These are phyloP conservation scores for Pherbina coryleti DNA, from an alignment of 2,888 invertebrate genomes.

Conservation along the genomic window DNA sequence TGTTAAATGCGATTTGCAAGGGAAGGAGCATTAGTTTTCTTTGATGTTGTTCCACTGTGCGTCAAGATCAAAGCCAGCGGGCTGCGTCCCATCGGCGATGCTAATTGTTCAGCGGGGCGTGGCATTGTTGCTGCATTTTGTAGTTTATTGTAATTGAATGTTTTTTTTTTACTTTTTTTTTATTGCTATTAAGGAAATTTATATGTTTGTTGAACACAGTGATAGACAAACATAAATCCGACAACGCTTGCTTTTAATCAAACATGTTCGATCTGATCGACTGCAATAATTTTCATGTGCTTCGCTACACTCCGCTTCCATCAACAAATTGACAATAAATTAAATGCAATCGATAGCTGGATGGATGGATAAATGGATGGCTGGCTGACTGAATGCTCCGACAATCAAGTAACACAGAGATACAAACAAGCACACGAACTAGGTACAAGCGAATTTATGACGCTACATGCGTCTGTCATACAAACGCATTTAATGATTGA, in stretches of 20 bases:
- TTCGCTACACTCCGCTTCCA: not conserved
- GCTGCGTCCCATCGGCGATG: not conserved
- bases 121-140: not conserved
- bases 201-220: not conserved
- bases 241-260: not conserved
- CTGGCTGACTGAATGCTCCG: not conserved
- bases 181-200: not conserved
- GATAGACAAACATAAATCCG: not conserved
- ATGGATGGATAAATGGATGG: not conserved
- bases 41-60: not conserved
- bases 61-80: slow-evolving; percentile 11
- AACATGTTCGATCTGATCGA: not conserved
- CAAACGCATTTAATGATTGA: slow-evolving; percentile 19
- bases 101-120: not conserved
- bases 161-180: not conserved
- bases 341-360: slow-evolving; percentile 8
- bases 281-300: not conserved
- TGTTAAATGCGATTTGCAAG: slow-evolving; percentile 6
- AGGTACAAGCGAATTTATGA: not conserved
- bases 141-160: not conserved
- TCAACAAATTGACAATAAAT: slow-evolving; percentile 25
- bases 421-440: no score
- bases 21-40: not conserved
- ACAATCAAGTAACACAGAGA: not conserved
- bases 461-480: not conserved